Base-by-base conservation (phyloP, 2,797 vertebrate species). In the Sebastiscus tertius region DNA sequence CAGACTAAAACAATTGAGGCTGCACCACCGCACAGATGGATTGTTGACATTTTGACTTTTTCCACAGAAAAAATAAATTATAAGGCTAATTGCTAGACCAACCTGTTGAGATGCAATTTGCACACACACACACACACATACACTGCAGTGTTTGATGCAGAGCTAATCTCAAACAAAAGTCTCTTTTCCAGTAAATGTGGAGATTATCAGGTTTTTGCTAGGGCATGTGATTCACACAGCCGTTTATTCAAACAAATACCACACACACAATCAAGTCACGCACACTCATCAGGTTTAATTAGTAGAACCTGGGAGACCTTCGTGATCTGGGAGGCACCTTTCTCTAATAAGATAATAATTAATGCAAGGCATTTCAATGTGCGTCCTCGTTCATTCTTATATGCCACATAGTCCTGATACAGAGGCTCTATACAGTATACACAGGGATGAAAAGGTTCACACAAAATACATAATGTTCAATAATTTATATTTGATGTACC, bases 231-330 rank as follows among this genome's bases (percentile, higher is more conserved):
- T 46, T 55, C 76, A 52, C 39, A 58, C 42, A 33, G 68, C 59
- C 27, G 60, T 60, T 49, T 55, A 34, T 62, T 80, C 5, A 75
- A 31, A 59, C 24, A 58, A 59, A 58, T 12, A 55, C 10, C 12
- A 56, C 36, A 77, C 36, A 62, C 61, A 66, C 46, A 13, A 71
- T 26, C 54, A 66, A 55, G 9, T 49, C 26, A 26, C 54, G 29
- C 54, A 56, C n/a, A 36, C 11, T 55, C 27, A 46, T 49, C 22
- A 11, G 39, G 54, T 77, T 79, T 82, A 72, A 85, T 83, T 84
- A 66, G 22, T 10, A 77, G 46, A 69, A 61, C 36, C 33, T 56
- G 3, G 8, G 7, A 81, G 68, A 75, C 14, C 42, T 70, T 52
- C 9, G 14, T 58, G 39, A 75, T 73, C 70, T 75, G 1, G 33